Evolutionary conservation across 2,888 invertebrate genomes (phyloP).

Genomic region (Platynereis dumerilii): DNA sequence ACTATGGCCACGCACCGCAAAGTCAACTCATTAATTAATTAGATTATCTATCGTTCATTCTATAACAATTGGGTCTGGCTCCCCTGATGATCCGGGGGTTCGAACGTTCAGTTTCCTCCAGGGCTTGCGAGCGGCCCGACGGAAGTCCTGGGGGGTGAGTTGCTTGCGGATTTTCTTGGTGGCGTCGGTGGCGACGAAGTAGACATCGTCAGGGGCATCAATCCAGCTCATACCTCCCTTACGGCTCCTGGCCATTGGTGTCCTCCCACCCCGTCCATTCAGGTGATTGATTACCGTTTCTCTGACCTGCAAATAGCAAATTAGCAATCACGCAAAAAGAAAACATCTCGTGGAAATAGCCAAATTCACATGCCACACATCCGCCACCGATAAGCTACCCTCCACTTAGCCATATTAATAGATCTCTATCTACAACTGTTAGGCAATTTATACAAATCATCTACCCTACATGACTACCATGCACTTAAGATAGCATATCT

Average conservation of each 20-base stretch:
- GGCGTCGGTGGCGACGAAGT: slow-evolving; percentile 88
- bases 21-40: too few relatives aligned
- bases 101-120: slow-evolving; percentile 64
- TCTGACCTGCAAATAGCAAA: slow-evolving; percentile 22
- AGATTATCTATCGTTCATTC: neutral
- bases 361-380: too few relatives aligned
- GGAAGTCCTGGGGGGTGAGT: slow-evolving; percentile 78
- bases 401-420: too few relatives aligned
- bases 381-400: too few relatives aligned
- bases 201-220: slow-evolving; percentile 97
- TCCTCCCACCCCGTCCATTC: slow-evolving; percentile 38
- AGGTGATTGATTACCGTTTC: slow-evolving; percentile 35
- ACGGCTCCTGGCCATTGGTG: slow-evolving; percentile 66
- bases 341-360: too few relatives aligned
- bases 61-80: slow-evolving; percentile 11
- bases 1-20: neutral
- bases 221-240: slow-evolving; percentile 97
- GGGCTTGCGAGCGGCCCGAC: slow-evolving; percentile 85
- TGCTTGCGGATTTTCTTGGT: slow-evolving; percentile 87
- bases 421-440: neutral
- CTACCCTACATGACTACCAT: neutral
- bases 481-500: too few relatives aligned
- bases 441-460: neutral
- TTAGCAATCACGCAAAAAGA: too few relatives aligned
- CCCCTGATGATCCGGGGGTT: slow-evolving; percentile 13